Base-by-base conservation (phyloP, 1,140 invertebrate species). In the Drosophila quadrilineata region DNA sequence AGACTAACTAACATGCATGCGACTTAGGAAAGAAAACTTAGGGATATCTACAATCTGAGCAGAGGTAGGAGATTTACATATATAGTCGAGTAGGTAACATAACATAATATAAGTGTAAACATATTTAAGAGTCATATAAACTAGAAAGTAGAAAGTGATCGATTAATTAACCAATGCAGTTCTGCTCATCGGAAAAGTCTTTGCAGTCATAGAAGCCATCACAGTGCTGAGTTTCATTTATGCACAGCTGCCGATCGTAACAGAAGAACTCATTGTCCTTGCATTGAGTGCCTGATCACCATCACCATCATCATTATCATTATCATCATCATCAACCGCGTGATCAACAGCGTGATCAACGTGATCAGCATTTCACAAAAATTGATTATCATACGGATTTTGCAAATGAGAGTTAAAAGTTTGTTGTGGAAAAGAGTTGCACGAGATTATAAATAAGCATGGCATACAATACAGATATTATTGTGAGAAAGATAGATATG, bases 171-270 rank as follows among this genome's bases (percentile, higher is more conserved):
- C 88, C 89, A 91, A 94, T 92, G 93, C 96, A 97, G 91, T 95
- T 94, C 90, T 95, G 94, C 92, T 98, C 96, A 91, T 98, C 97
- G 71, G 95, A 96, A 92, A 95, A 94, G 92, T 98, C 96, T 90
- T 92, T 93, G 92, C 97, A 98, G 92, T 98, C 95, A 92, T 94
- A 94, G 90, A 92, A 93, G 91, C 95, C 95, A 92, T 97, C 95
- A 91, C 96, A 97, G 88, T 94, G 93, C 80, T 94, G 92, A 66
- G 91, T 90, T 75, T 89, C 85, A 58, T 92, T 92, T 84, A 95
- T 93, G 91, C 94, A 95, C 82, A 91, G 91, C 75, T 93, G 92
- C 77, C 92, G 92, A 86, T 93, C 91, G 89, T 91, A 91, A 90
- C 93, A 93, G 66, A 91, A 91, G 89, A 94, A 94, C 88, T 94